Percentiles rank a stretch among this genome's conserved stretches.
These are phyloP conservation scores for Hydropsyche tenuis DNA, from an alignment of 1,140 invertebrate species.

Conservation along the genomic window DNA sequence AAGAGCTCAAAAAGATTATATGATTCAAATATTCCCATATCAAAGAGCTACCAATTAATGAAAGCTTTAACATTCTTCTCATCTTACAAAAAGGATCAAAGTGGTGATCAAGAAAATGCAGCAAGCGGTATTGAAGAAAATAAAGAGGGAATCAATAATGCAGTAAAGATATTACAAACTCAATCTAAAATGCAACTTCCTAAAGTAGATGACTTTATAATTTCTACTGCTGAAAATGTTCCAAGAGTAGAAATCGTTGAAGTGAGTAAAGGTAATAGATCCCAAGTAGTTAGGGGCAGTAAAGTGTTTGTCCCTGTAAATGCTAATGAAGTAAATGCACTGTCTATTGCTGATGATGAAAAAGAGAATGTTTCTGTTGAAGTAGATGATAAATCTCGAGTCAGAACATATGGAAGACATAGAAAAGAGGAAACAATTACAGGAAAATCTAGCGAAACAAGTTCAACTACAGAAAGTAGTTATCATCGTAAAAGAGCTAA, in stretches of 20 bases:
- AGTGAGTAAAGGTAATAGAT: conserved; percentile 34
- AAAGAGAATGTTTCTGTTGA: conserved; percentile 40
- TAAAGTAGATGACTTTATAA: conserved; percentile 14
- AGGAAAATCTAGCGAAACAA: conserved; percentile 44
- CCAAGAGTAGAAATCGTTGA: conserved; percentile 44
- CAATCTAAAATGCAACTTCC: conserved; percentile 52
- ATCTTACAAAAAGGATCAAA: conserved; percentile 73
- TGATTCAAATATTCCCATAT: conserved; percentile 87
- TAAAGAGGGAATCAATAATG: conserved; percentile 59
- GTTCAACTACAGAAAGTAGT: conserved; percentile 46
- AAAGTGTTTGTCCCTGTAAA: conserved; percentile 44
- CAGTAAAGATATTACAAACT: conserved; percentile 59
- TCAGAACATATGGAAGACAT: background rate
- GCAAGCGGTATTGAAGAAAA: conserved; percentile 58
- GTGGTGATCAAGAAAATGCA: conserved; percentile 50
- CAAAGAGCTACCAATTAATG: conserved; percentile 90
- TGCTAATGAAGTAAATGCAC: conserved; percentile 46
- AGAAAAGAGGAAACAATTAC: background rate
- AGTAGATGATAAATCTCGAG: conserved; percentile 24
- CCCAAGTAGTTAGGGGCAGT: conserved; percentile 32
- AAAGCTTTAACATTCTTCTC: conserved; percentile 87
- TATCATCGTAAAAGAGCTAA: conserved; percentile 45
- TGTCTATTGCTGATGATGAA: conserved; percentile 34
- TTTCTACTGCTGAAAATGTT: background rate
- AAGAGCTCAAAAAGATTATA: conserved; percentile 79